Percentiles rank a stretch among this genome's conserved stretches.
Evolutionary conservation across 2,113 vertebrate genomes (phyloP).

Genomic region (Alosa alosa): DNA sequence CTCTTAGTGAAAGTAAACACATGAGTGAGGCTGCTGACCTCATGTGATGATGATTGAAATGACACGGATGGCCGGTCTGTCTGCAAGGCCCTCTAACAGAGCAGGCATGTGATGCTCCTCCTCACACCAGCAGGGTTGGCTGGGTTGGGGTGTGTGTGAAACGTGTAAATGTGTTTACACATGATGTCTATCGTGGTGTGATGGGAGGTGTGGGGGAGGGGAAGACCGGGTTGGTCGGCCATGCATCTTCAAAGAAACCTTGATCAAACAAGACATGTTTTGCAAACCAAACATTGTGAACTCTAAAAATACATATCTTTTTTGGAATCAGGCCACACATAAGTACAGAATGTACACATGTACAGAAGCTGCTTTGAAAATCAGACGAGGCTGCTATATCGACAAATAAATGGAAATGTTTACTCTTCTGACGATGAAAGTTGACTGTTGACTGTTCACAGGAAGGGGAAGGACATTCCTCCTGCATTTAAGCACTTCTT

Average conservation of each 20-base stretch:
- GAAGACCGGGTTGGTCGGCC: not conserved
- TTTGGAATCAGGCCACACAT: not conserved
- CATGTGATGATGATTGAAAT: not conserved
- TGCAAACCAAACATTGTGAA: not conserved
- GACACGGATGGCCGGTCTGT: not conserved
- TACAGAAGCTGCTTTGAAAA: not conserved
- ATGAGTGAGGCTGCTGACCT: not conserved
- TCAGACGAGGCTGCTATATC: not conserved
- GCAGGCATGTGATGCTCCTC: not conserved
- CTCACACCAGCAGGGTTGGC: not conserved
- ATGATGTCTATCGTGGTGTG: not conserved
- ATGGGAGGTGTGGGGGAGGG: not conserved
- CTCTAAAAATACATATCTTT: not conserved
- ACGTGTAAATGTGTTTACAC: not conserved
- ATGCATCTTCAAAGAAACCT: not conserved
- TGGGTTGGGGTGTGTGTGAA: not conserved
- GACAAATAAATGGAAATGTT: not conserved
- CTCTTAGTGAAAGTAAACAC: constrained; percentile 13
- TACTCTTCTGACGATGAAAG: not conserved
- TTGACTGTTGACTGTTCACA: constrained; percentile 48
- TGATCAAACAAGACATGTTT: not conserved
- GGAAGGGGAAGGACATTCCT: constrained; percentile 93
- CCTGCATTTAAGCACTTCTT: constrained; percentile 96
- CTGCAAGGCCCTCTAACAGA: not conserved
- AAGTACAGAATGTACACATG: no score